Percentiles rank a stretch among this genome's conserved stretches.
These are phyloP conservation scores for Tipula unca DNA, from an alignment of 2,888 invertebrate species.

Conservation along the genomic window DNA sequence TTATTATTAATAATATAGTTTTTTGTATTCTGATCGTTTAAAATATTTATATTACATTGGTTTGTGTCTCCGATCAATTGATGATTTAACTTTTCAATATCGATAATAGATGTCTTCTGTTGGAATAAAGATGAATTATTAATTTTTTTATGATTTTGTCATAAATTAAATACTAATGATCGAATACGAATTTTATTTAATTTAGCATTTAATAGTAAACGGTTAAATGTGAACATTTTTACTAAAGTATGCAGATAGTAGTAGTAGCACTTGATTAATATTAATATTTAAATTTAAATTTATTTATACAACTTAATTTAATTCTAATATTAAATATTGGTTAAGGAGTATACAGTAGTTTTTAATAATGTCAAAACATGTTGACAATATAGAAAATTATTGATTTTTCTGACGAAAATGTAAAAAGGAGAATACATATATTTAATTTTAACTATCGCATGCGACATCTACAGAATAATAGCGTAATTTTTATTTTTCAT, in stretches of 20 bases:
- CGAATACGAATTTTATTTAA: slow-evolving; percentile 17
- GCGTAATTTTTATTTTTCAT: not conserved
- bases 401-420: not conserved
- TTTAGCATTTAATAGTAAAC: not conserved
- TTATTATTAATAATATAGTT: not conserved
- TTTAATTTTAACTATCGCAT: not conserved
- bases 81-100: slow-evolving; percentile 18
- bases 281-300: not conserved
- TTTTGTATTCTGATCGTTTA: not conserved
- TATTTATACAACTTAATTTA: not conserved
- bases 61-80: not conserved
- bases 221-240: not conserved
- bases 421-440: not conserved
- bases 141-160: not conserved
- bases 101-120: slow-evolving; percentile 19
- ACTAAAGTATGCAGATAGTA: too few species aligned
- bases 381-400: not conserved
- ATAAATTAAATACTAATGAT: slow-evolving; percentile 3
- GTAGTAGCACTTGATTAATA: not conserved
- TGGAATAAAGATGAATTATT: not conserved
- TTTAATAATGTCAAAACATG: not conserved
- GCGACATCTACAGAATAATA: not conserved
- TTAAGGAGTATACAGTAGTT: not conserved
- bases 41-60: slow-evolving; percentile 8
- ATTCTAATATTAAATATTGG: not conserved